A percentile compares a stretch with the other conserved stretches of the same genome.
phyloP scores from a whole-genome alignment of 2,113 vertebrate genomes.

The Myrmophylax atrothorax region DNA sequence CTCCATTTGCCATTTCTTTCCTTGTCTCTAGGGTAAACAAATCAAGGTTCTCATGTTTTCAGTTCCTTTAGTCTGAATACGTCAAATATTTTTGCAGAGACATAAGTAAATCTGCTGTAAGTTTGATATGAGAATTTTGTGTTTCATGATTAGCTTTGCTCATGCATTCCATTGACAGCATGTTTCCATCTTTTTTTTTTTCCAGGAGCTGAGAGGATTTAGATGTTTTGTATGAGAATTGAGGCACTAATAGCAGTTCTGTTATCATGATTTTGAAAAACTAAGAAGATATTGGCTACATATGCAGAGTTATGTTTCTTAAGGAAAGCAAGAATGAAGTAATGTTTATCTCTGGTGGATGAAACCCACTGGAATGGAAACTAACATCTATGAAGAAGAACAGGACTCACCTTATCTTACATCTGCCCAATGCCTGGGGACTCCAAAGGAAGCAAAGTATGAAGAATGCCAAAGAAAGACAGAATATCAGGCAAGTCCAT shows the following conservation, averaged over 20 bases:
- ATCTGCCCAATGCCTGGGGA: not conserved
- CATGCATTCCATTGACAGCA: not conserved
- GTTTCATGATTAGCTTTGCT: not conserved
- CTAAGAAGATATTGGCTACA: not conserved
- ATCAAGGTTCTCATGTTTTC: not conserved
- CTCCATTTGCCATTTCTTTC: not conserved
- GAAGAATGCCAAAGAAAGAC: not conserved
- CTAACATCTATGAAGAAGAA: constrained; percentile 53
- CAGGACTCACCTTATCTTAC: not conserved
- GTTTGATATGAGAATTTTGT: not conserved
- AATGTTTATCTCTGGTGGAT: constrained; percentile 36
- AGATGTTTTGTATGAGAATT: not conserved
- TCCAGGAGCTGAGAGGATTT: constrained; percentile 8
- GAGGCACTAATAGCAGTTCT: not conserved
- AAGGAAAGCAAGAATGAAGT: constrained; percentile 19
- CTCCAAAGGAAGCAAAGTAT: not conserved
- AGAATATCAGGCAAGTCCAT: not conserved
- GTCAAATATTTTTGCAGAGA: not conserved
- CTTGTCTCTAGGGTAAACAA: not conserved
- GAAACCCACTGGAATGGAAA: constrained; percentile 76
- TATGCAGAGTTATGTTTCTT: not conserved
- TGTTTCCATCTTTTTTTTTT: not conserved
- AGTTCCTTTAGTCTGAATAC: not conserved
- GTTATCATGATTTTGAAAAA: not conserved
- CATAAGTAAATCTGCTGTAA: not conserved